phyloP scores from a whole-genome alignment of 1,140 invertebrate species.

The Pomacea maculata region DNA sequence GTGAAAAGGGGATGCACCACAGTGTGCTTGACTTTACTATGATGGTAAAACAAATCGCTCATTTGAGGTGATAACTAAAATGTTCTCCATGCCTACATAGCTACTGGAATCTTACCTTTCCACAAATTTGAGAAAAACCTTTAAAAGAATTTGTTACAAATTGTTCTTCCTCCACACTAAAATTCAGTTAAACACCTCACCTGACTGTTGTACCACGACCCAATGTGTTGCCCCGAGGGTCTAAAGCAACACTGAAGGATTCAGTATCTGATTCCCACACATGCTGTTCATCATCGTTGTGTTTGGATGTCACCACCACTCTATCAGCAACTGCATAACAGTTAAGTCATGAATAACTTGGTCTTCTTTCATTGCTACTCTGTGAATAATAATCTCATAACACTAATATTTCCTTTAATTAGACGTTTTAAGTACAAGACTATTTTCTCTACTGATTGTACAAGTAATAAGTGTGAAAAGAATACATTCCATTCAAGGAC shows the following conservation, averaged over 20 bases:
- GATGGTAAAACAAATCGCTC: too few relatives aligned
- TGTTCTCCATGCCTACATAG: too few relatives aligned
- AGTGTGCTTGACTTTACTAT: too few relatives aligned
- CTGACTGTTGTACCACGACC: conserved; percentile 85
- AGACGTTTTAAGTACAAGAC: background rate
- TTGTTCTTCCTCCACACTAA: too few relatives aligned
- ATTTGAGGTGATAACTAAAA: too few relatives aligned
- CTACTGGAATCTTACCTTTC: too few relatives aligned
- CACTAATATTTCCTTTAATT: background rate
- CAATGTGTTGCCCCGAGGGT: conserved; percentile 92
- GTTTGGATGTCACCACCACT: conserved; percentile 87
- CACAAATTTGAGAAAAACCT: too few relatives aligned
- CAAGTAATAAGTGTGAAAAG: too few relatives aligned
- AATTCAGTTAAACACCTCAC: conserved; percentile 39
- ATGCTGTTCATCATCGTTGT: conserved; percentile 94
- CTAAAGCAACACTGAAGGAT: conserved; percentile 88
- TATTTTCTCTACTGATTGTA: too few relatives aligned
- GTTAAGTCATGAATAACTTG: conserved; percentile 2
- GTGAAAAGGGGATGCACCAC: too few relatives aligned
- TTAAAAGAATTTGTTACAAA: too few relatives aligned
- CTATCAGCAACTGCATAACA: conserved; percentile 62
- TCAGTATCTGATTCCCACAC: conserved; percentile 94
- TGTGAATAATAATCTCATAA: conserved; percentile 1
- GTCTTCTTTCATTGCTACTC: background rate
- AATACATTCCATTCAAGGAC: too few relatives aligned